Evolutionary conservation across 2,888 invertebrate genomes (phyloP).

Genomic region (Spicauda simplicius): DNA sequence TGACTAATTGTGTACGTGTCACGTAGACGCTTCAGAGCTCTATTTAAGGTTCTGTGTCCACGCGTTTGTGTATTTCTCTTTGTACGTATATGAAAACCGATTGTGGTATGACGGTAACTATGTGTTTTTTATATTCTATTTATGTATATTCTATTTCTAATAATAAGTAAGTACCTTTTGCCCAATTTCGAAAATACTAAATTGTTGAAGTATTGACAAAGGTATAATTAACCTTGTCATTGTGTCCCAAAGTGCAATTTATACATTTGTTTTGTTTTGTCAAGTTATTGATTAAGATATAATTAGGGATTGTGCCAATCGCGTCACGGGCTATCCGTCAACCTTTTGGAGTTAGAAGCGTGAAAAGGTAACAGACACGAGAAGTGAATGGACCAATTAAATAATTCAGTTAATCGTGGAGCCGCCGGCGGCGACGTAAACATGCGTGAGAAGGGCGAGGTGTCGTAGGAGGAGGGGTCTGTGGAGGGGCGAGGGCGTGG

Average conservation of each 20-base stretch:
- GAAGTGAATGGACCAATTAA: constrained; percentile 84
- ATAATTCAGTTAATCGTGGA: constrained; percentile 83
- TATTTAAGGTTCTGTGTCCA: no score
- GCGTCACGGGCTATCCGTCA: constrained; percentile 68
- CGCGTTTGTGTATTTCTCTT: no score
- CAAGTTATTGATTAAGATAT: constrained; percentile 51
- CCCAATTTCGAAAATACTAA: no score
- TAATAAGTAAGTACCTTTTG: no score
- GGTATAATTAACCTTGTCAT: constrained; percentile 9
- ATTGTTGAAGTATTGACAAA: neutral
- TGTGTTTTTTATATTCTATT: no score
- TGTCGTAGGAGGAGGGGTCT: constrained; percentile 53
- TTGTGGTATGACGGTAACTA: no score
- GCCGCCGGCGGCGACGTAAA: constrained; percentile 81
- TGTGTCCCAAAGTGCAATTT: neutral
- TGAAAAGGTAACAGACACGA: constrained; percentile 77
- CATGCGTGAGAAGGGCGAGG: constrained; percentile 74
- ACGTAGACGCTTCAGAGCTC: no score
- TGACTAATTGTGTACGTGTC: no score
- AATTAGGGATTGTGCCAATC: constrained; percentile 69
- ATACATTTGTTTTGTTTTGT: constrained; percentile 3
- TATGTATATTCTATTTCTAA: no score
- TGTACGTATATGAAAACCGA: no score
- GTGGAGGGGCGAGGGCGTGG: constrained; percentile 77
- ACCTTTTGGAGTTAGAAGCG: constrained; percentile 71